Evolutionary conservation across 2,888 invertebrate genomes (phyloP), one percentile per base, ranked within the genome.

Genomic region (Synanthedon myopaeformis): DNA sequence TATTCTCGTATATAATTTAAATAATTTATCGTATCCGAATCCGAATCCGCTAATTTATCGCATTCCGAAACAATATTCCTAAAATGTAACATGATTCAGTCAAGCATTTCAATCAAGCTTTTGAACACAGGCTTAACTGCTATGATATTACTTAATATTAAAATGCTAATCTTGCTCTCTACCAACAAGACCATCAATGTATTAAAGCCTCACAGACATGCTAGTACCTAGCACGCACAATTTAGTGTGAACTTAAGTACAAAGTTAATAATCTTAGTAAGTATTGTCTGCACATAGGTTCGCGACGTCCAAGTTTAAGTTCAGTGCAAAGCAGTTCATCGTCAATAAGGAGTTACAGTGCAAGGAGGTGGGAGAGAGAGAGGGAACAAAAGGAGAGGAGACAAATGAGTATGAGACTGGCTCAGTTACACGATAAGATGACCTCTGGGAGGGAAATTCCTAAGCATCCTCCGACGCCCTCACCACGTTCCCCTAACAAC

Each of bases 291-390:
- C 56, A 62, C 60, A n/a, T 82, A 95, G 95, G 94, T 90, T 94
- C 94, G 74, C 90, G 95, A 89, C 92, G 95, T 89, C 94, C 95
- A 87, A 94, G 95, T 90, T 88, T 95, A 89, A 93, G 92, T 63
- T 95, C 95, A 60, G 89, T 95, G 67, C 95, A 95, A 76, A 95
- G 95, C 89, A 93, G 92, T 75, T 92, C 92, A 65, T 94, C 93
- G 58, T 95, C 95, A 52, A 91, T 94, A 59, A 91, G 93, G 72
- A 95, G 94, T 80, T 95, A 94, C 82, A 94, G 94, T 72, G 90
- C 93, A 63, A 90, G 91, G 74, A 89, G 93, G 59, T 93, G 94
- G 80, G 95, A 95, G 75, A 90, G 92, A 63, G 95, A 95, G 71
- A 82, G 93, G 55, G 94, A 93, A 72, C 93, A 94, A 74, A 94